Evolutionary conservation across 2,888 invertebrate genomes (phyloP).

Genomic region (Conops quadrifasciatus): DNA sequence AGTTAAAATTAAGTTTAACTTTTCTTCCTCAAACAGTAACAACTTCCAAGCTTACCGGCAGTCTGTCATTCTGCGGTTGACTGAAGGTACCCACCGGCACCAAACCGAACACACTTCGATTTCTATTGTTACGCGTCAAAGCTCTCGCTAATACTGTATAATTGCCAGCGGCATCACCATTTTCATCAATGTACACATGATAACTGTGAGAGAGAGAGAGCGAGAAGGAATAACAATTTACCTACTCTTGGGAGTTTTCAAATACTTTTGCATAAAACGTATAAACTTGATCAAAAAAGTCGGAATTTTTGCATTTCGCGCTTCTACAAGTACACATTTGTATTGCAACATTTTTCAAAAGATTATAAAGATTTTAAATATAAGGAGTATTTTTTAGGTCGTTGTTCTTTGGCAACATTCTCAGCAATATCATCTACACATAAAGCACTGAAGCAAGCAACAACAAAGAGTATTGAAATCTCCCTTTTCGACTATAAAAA

Average conservation of each 20-base stretch:
- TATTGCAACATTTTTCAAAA: too few species aligned
- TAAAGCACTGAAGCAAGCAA: too few species aligned
- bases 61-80: slow-evolving; percentile 68
- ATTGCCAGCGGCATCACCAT: slow-evolving; percentile 93
- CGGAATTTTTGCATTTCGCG: slow-evolving; percentile 1
- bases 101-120: slow-evolving; percentile 70
- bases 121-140: slow-evolving; percentile 58
- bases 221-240: background rate
- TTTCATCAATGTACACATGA: slow-evolving; percentile 90
- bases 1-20: too few species aligned
- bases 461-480: too few species aligned
- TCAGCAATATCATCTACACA: too few species aligned
- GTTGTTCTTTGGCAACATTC: too few species aligned
- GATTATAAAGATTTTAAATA: too few species aligned
- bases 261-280: background rate
- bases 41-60: slow-evolving; percentile 76
- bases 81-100: slow-evolving; percentile 82
- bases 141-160: slow-evolving; percentile 82
- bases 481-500: too few species aligned
- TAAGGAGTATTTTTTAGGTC: too few species aligned
- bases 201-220: slow-evolving; percentile 69
- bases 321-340: too few species aligned
- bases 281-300: background rate
- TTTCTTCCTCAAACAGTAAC: too few species aligned
- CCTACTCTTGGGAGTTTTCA: background rate